Evolutionary conservation across 2,797 vertebrate genomes (phyloP), one percentile per base, ranked within the genome.

Genomic region (Erpetoichthys calabaricus): DNA sequence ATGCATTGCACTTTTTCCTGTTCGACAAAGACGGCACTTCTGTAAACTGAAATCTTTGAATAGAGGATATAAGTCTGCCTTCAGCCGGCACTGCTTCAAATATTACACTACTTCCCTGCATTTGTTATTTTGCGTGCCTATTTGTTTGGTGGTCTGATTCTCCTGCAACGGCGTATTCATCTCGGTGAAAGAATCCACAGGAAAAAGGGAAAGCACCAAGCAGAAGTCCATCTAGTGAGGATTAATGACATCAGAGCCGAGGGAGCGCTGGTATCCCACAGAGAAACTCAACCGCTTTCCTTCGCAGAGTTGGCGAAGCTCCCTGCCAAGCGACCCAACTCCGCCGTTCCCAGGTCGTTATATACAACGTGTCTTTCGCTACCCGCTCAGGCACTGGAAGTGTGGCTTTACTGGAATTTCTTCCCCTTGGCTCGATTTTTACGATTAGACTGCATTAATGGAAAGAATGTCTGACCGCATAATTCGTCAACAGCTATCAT

Each of bases 251-350:
- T 77, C 71, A 73, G 61, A 51, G 50, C 59, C 57, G 59, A 62
- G 59, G 57, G 63, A 61, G 61, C 64, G 57, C 61, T 65, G 67
- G 68, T 66, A 62, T 68, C 67, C 73, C 70, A 62, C 71, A 67
- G 70, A 42, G 66, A 71, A 70, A 60, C 65, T 62, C 64, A n/a
- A 60, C 66, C 67, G 53, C 61, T 62, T 68, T 70, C 65, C 70
- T 75, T 66, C 64, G 45, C 61, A 53, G 59, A 7, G 45, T 66
- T 62, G 61, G 57, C 67, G 67, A 68, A 72, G 71, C 66, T 70
- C 58, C 61, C 55, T 67, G 61, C 64, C 60, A 56, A 58, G 57
- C 43, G 59, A 8, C 49, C 55, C 61, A 64, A 69, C 63, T 65
- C 60, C 43, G 10, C 66, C 63, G 59, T 56, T 61, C 52, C 60